Conservation (phyloP, 2,888 invertebrate genomes). For the Drosophila mulleri region DNA sequence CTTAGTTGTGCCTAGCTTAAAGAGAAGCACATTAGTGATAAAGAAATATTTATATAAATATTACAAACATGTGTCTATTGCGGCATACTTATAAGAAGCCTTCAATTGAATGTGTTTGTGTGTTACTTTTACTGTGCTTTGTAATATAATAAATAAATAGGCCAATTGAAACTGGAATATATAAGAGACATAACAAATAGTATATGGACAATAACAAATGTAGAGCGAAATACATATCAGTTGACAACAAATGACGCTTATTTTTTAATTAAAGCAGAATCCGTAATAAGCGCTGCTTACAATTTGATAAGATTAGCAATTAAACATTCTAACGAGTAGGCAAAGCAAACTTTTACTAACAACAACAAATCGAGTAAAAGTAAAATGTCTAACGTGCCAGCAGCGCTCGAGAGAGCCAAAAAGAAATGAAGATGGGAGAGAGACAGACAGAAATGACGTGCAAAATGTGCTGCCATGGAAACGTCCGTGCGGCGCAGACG, state of each 20-base stretch:
- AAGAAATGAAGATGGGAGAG: slow-evolving; percentile 6
- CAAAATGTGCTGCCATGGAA: slow-evolving; percentile 21
- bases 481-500: slow-evolving; percentile 43
- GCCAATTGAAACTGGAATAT: neutral
- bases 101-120: neutral
- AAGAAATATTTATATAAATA: slow-evolving; percentile 8
- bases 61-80: neutral
- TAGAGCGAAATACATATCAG: slow-evolving; percentile 9
- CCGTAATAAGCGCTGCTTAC: slow-evolving; percentile 10
- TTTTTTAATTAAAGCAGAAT: slow-evolving; percentile 22
- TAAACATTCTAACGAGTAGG: slow-evolving; percentile 21
- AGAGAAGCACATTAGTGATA: slow-evolving; percentile 10
- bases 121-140: neutral
- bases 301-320: slow-evolving; percentile 61
- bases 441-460: slow-evolving; percentile 24
- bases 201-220: neutral
- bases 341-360: slow-evolving; percentile 20
- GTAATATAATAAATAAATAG: neutral
- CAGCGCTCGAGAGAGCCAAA: neutral
- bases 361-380: slow-evolving; percentile 28
- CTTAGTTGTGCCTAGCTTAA: slow-evolving; percentile 7
- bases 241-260: slow-evolving; percentile 18
- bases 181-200: neutral
- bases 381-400: slow-evolving; percentile 17
- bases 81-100: neutral